Evolutionary conservation across 2,797 vertebrate genomes (phyloP).

Genomic region (Phoxinus dragarum): DNA sequence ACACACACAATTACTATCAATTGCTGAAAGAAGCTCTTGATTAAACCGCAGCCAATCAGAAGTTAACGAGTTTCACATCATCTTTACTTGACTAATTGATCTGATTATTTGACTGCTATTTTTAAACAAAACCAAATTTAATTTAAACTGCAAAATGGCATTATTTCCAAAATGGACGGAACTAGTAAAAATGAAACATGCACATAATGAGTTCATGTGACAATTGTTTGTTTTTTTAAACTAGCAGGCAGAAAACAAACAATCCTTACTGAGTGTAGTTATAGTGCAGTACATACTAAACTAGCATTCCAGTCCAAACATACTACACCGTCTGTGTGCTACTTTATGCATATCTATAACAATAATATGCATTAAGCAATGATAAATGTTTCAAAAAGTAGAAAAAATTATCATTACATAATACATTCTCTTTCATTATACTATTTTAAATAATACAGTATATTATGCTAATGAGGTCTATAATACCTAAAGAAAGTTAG

Average conservation of each 20-base stretch:
- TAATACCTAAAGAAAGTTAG: background rate
- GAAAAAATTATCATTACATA: background rate
- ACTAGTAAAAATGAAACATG: too few species aligned
- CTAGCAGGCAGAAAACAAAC: too few species aligned
- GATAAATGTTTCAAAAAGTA: background rate
- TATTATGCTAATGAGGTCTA: background rate
- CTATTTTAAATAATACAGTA: background rate
- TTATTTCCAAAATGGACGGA: too few species aligned
- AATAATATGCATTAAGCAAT: background rate
- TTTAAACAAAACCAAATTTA: background rate
- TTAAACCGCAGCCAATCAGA: slow-evolving; percentile 46
- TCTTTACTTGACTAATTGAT: background rate
- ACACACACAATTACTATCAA: slow-evolving; percentile 31
- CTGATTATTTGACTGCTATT: background rate
- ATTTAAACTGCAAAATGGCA: too few species aligned
- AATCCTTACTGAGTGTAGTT: too few species aligned
- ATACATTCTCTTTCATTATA: background rate
- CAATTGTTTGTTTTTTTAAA: background rate
- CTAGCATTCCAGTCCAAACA: background rate
- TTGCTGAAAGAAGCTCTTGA: slow-evolving; percentile 30
- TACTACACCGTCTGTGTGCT: background rate
- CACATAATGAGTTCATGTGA: background rate
- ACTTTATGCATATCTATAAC: background rate
- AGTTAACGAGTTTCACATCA: slow-evolving; percentile 1
- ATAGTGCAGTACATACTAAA: background rate